Evolutionary conservation across 2,113 vertebrate genomes (phyloP).

Genomic region (Malurus cyaneus): DNA sequence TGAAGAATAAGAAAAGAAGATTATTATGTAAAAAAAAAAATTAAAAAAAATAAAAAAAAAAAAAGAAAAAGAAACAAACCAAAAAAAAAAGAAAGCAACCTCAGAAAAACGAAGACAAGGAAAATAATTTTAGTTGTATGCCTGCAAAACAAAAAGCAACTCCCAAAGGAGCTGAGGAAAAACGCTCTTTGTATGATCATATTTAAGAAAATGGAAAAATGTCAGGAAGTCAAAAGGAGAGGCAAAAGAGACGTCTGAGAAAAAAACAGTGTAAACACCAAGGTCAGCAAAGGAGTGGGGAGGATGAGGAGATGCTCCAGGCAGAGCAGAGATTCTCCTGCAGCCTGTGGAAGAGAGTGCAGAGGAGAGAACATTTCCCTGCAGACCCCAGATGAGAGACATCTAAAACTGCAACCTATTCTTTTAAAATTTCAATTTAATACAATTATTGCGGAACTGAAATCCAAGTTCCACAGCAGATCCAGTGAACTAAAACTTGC

Average conservation of each 20-base stretch:
- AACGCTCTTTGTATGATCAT: not conserved
- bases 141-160: not conserved
- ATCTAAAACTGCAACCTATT: not conserved
- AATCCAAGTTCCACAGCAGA: not conserved
- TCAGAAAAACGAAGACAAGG: not conserved
- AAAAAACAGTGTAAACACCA: not conserved
- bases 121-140: not conserved
- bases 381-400: fast-evolving
- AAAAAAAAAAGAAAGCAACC: too few relatives aligned
- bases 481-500: not conserved
- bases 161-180: not conserved
- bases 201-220: not conserved
- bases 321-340: not conserved
- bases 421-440: not conserved
- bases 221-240: not conserved
- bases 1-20: not conserved
- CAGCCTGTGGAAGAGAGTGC: not conserved
- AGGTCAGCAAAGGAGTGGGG: not conserved
- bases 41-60: not conserved
- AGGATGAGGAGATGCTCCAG: not conserved
- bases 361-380: not conserved
- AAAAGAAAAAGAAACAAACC: not conserved
- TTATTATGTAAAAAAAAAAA: not conserved
- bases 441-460: not conserved
- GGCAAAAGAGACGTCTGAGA: not conserved